A percentile compares a stretch with the other conserved stretches of the same genome.
Conservation (phyloP, 2,113 vertebrate species). For the Chloebia gouldiae region DNA sequence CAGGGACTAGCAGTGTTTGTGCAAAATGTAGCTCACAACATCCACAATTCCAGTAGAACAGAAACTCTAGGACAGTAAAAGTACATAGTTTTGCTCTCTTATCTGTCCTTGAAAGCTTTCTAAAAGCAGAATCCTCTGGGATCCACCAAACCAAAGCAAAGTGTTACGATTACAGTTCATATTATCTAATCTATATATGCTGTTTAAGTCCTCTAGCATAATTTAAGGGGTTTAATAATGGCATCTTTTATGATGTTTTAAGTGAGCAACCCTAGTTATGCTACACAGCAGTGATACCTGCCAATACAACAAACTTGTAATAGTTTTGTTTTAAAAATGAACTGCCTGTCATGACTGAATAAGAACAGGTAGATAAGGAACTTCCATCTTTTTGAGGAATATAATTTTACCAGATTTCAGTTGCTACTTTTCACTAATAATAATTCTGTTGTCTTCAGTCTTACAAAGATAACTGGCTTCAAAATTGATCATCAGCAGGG, state of each 20-base stretch:
- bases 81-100: background rate
- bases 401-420: background rate
- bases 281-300: background rate
- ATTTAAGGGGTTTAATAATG: background rate
- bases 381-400: background rate
- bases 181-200: background rate
- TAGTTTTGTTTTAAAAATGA: background rate
- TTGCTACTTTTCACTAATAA: background rate
- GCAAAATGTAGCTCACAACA: background rate
- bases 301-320: background rate
- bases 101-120: background rate
- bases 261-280: background rate
- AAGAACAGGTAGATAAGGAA: background rate
- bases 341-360: accelerated
- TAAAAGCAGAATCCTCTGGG: background rate
- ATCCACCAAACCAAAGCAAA: background rate
- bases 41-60: background rate
- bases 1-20: background rate
- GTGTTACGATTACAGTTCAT: background rate
- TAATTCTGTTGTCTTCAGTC: background rate
- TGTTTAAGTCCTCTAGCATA: background rate
- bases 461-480: background rate
- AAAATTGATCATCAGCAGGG: background rate
- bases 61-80: background rate
- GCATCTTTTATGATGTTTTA: background rate